A percentile compares a stretch with the other conserved stretches of the same genome.
phyloP scores from a whole-genome alignment of 2,797 vertebrate species.

The Periophthalmus magnuspinnatus region DNA sequence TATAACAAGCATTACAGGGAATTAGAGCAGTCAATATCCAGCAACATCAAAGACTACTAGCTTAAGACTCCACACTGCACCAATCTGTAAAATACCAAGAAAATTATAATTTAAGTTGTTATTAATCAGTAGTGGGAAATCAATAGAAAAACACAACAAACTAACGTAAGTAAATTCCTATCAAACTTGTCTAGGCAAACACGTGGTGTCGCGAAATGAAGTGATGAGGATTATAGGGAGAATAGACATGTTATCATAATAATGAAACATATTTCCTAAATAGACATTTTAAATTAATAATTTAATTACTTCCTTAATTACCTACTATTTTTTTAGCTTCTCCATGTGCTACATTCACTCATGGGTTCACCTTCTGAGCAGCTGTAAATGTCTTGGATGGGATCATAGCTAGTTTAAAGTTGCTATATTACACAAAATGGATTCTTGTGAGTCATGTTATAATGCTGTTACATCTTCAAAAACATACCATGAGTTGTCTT shows the following conservation, averaged over 20 bases:
- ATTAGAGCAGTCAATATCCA: conserved; percentile 46
- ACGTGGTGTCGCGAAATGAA: neutral
- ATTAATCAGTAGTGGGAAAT: neutral
- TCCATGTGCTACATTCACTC: neutral
- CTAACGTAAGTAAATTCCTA: no score
- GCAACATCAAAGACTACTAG: conserved; percentile 58
- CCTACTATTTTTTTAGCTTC: no score
- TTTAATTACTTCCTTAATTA: no score
- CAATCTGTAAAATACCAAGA: conserved; percentile 31
- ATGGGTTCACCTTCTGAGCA: neutral
- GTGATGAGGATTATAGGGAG: neutral
- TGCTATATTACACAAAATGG: no score
- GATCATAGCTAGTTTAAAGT: neutral
- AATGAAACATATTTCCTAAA: no score
- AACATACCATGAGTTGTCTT: no score
- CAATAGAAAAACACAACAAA: neutral
- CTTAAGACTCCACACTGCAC: conserved; percentile 10
- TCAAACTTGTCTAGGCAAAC: no score
- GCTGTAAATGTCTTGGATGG: neutral
- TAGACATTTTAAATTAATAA: no score
- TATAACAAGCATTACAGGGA: conserved; percentile 29
- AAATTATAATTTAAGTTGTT: conserved; percentile 27
- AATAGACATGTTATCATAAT: neutral
- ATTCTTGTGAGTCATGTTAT: no score
- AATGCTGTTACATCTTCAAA: no score